Base-by-base conservation (phyloP, 1,140 invertebrate species). In the Macrotrachela quadricornifera region DNA sequence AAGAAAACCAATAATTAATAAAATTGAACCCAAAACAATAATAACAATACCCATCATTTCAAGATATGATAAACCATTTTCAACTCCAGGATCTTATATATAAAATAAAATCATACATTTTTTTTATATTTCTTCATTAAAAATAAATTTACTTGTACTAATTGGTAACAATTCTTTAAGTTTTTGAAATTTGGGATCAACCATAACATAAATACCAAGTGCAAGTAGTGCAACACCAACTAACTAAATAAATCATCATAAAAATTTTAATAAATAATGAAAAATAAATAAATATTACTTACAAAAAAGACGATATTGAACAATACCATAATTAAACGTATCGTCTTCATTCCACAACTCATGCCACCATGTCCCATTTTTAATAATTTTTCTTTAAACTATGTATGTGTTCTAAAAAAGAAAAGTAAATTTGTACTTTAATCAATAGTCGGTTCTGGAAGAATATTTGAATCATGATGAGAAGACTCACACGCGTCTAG, bases 1-100 rank as follows among this genome's bases (percentile, higher is more conserved):
- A 9, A 54, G 15, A 45, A 50, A 54, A n/a, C 53, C 45, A 38
- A 54, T 49, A 6, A 54, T 12, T 36, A 54, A 49, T 17, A 54
- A 43, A n/a, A 48, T 40, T 2, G 43, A 41, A 1, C 46, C 53
- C 10, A 54, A 48, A 14, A 53, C 15, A 40, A 44, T 46, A 46
- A 53, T 37, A 17, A 42, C 46, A 40, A 53, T 53, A 6, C 45
- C 51, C 15, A 44, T 46, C 44, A 46, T 53, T 11, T 53, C 51
- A 15, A 53, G 40, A 43, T 53, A 53, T 36, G 44, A 43, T 10
- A 53, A 40, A 42, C 49, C 49, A 45, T 12, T 44, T 15, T 51
- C 44, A 37, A 44, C 15, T 15, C n/a, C n/a, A 41, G 11, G n/a
- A 41, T 13, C 11, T 13, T 6, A 41, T 2, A 41, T 41, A 13